A percentile compares a stretch with the other conserved stretches of the same genome.
Conservation (phyloP, 2,113 vertebrate species). For the Oncorhynchus masou region DNA sequence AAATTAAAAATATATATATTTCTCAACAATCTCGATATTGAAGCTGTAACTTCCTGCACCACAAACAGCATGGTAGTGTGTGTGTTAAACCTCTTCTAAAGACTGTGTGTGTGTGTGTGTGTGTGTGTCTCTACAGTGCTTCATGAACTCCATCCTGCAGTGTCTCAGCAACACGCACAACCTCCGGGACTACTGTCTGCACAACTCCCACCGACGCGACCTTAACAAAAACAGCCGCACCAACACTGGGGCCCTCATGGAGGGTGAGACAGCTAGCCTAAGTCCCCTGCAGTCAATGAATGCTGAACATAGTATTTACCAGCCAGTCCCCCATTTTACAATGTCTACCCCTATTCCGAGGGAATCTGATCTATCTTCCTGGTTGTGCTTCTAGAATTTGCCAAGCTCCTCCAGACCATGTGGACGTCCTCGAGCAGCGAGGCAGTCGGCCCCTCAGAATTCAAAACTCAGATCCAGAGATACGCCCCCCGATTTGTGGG, state of each 20-base stretch:
- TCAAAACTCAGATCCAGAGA: constrained; percentile 99
- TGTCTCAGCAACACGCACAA: constrained; percentile 97
- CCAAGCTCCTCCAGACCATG: constrained; percentile 91
- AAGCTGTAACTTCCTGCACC: not conserved
- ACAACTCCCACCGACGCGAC: constrained; percentile 89
- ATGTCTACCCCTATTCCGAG: not conserved
- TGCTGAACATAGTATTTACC: too few species aligned
- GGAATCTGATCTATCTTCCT: not conserved
- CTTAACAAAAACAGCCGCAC: constrained; percentile 89
- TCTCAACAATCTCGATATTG: not conserved
- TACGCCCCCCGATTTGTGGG: constrained; percentile 94
- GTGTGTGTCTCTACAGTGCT: constrained; percentile 79
- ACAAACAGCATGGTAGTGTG: too few species aligned
- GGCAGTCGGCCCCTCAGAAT: constrained; percentile 92
- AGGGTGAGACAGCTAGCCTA: constrained; percentile 74
- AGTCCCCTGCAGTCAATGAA: not conserved
- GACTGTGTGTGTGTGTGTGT: constrained; percentile 1
- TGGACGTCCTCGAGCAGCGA: constrained; percentile 91
- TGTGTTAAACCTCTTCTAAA: not conserved
- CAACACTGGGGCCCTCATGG: constrained; percentile 87
- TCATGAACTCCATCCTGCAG: constrained; percentile 99
- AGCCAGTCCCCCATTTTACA: not conserved
- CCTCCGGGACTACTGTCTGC: constrained; percentile 94
- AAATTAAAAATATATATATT: too few species aligned
- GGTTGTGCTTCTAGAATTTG: constrained; percentile 80